These are phyloP conservation scores for Cryptotis parvus DNA, from an alignment of 2,113 vertebrate genomes.

Conservation along the genomic window DNA sequence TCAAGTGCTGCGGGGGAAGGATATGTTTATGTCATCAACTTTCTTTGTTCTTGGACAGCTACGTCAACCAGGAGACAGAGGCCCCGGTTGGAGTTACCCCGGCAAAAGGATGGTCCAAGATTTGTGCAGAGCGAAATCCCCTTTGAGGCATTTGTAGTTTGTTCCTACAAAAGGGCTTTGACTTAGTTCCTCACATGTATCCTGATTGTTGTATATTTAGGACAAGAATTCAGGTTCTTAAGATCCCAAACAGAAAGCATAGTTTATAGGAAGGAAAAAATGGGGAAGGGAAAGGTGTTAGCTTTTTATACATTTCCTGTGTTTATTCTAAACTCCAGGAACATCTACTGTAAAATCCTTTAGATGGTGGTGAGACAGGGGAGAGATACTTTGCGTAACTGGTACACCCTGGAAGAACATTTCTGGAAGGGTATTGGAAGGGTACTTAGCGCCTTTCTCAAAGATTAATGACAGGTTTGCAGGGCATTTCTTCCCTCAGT, in stretches of 20 bases:
- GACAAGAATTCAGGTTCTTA: background rate
- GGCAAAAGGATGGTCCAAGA: constrained; percentile 29
- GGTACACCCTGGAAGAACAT: background rate
- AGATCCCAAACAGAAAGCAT: background rate
- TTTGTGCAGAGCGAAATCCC: background rate
- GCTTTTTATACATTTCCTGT: background rate
- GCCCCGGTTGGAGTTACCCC: constrained; percentile 51
- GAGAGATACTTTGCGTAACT: background rate
- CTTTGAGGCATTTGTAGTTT: constrained; percentile 7
- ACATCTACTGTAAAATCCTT: background rate
- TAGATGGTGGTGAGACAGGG: background rate
- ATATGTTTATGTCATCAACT: constrained; percentile 86
- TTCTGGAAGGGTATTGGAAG: background rate
- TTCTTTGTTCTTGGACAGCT: constrained; percentile 74
- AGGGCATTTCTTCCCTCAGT: background rate
- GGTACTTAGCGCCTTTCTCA: background rate
- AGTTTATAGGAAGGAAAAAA: background rate
- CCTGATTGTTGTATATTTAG: background rate
- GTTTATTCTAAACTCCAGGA: background rate
- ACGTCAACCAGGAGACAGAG: constrained; percentile 37
- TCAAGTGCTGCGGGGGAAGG: constrained; percentile 81
- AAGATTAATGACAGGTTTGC: background rate
- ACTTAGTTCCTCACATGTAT: background rate
- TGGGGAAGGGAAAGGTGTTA: background rate
- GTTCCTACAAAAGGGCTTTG: background rate